These are phyloP conservation scores for Ectemnius lituratus DNA, from an alignment of 2,888 invertebrate genomes.

Conservation along the genomic window DNA sequence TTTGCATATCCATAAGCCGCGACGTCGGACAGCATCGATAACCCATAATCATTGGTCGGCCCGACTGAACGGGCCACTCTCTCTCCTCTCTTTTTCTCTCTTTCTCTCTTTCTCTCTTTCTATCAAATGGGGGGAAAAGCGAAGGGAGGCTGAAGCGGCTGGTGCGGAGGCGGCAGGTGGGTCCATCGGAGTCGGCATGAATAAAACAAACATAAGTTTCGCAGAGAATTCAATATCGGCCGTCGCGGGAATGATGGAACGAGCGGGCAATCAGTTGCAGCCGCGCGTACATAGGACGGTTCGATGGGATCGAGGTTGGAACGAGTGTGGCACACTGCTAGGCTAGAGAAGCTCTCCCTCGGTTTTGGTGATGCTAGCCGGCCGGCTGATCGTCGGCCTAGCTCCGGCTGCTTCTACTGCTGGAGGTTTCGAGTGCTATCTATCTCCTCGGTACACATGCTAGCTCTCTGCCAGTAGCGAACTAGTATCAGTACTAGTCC, in stretches of 20 bases:
- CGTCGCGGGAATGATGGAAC: slow-evolving; percentile 32
- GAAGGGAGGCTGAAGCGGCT: background rate
- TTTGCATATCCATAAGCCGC: slow-evolving; percentile 55
- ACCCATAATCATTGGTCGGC: slow-evolving; percentile 56
- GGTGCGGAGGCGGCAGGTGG: slow-evolving; percentile 17
- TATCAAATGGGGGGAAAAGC: background rate
- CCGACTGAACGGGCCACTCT: slow-evolving; percentile 1
- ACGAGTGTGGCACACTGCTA: no score
- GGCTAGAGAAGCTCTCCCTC: no score
- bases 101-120: no score
- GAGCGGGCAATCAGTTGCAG: slow-evolving; percentile 54
- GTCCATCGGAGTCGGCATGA: slow-evolving; percentile 38
- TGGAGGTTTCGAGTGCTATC: no score
- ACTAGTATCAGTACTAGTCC: no score
- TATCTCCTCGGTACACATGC: no score
- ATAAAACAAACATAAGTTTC: slow-evolving; percentile 61
- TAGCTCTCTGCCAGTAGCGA: no score
- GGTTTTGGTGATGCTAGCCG: no score
- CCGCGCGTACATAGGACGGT: slow-evolving; percentile 39
- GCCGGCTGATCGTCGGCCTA: background rate
- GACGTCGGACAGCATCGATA: slow-evolving; percentile 59
- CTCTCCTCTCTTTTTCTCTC: no score
- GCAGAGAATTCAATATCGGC: slow-evolving; percentile 56
- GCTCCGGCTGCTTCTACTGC: background rate
- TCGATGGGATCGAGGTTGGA: no score